Evolutionary conservation across 1,140 invertebrate genomes (phyloP).

Genomic region (Drosophila biarmipes): DNA sequence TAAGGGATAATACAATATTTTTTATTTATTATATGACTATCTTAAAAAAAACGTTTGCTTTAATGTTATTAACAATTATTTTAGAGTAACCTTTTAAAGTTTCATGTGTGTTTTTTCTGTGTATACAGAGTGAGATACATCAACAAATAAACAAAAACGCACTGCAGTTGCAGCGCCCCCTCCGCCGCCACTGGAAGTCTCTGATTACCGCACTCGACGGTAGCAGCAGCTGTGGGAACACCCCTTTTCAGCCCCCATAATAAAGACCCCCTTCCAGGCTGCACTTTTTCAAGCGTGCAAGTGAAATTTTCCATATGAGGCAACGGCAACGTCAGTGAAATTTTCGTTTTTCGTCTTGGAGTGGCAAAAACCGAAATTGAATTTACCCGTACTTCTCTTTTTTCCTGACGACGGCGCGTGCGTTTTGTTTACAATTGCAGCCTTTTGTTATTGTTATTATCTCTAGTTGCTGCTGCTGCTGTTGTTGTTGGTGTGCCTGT

Average conservation of each 20-base stretch:
- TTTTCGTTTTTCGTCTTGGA: slow-evolving; percentile 61
- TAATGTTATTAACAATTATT: too few relatives aligned
- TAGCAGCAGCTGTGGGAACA: slow-evolving; percentile 31
- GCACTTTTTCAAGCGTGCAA: slow-evolving; percentile 80
- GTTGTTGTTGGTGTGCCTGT: slow-evolving; percentile 31
- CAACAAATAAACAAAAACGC: slow-evolving; percentile 60
- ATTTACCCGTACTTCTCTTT: slow-evolving; percentile 22
- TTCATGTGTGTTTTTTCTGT: background rate
- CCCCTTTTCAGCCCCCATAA: background rate
- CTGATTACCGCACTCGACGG: slow-evolving; percentile 74
- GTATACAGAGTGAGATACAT: slow-evolving; percentile 5
- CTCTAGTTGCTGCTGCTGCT: slow-evolving; percentile 21
- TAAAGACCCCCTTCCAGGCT: slow-evolving; percentile 12
- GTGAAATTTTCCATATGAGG: slow-evolving; percentile 80
- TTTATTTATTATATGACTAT: too few relatives aligned
- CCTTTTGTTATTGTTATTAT: slow-evolving; percentile 66
- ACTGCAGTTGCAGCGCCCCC: slow-evolving; percentile 42
- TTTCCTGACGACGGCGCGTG: slow-evolving; percentile 48
- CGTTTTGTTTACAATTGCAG: slow-evolving; percentile 72
- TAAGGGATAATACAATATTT: too few relatives aligned
- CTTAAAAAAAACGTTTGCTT: too few relatives aligned
- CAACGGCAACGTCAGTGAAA: slow-evolving; percentile 72
- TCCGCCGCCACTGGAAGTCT: slow-evolving; percentile 36
- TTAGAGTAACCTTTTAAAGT: background rate
- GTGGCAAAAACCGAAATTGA: slow-evolving; percentile 29